These are phyloP conservation scores for Scolanthus callimorphus DNA, from an alignment of 92 coral and sea anemone genomes.

Conservation along the genomic window DNA sequence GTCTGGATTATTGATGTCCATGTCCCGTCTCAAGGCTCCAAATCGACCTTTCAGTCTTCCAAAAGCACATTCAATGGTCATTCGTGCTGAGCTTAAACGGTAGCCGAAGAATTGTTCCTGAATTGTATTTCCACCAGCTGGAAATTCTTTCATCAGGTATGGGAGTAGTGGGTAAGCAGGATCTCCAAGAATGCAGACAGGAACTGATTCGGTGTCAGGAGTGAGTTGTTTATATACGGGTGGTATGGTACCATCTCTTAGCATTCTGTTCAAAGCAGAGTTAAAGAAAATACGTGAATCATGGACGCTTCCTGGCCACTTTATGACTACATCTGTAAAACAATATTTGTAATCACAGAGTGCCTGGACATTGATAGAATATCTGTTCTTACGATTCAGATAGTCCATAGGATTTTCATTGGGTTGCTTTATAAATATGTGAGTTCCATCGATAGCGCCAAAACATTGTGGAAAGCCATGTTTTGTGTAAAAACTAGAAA, in stretches of 20 bases:
- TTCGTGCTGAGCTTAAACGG: conserved; percentile 40
- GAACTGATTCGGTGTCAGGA: no score
- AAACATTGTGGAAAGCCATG: conserved; percentile 15
- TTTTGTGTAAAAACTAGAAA: background rate
- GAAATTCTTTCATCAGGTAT: conserved; percentile 51
- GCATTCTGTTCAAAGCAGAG: conserved; percentile 27
- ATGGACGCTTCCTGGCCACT: conserved; percentile 64
- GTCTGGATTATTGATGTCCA: conserved; percentile 44
- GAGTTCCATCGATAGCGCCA: background rate
- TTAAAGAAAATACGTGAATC: conserved; percentile 47
- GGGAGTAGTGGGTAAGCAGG: conserved; percentile 53
- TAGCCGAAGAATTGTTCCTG: conserved; percentile 57
- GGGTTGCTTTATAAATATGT: conserved; percentile 18
- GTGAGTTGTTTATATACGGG: no score
- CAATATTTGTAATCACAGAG: conserved; percentile 41
- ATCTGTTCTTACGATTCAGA: conserved; percentile 34
- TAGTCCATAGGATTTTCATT: conserved; percentile 22
- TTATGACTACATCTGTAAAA: conserved; percentile 42
- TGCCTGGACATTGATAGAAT: conserved; percentile 35
- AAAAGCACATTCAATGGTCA: conserved; percentile 59
- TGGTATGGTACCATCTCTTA: no score
- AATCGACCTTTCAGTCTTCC: conserved; percentile 57
- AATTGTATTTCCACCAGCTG: conserved; percentile 38
- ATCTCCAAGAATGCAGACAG: no score
- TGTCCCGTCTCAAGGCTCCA: conserved; percentile 40